A percentile compares a stretch with the other conserved stretches of the same genome.
These are phyloP conservation scores for Charina bottae DNA, from an alignment of 2,113 vertebrate species.

Conservation along the genomic window DNA sequence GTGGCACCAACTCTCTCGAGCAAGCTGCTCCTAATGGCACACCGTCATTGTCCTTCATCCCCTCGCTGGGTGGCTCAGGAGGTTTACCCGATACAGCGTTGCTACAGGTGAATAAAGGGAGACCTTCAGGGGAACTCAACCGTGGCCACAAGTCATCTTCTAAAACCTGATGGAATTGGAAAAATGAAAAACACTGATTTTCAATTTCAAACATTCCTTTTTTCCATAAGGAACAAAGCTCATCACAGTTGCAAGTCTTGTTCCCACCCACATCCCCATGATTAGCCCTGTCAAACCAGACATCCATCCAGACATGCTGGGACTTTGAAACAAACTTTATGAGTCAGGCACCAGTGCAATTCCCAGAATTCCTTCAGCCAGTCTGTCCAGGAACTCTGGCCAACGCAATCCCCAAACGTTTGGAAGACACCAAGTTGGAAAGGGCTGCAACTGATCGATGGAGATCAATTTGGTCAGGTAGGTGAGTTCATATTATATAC, in stretches of 20 bases:
- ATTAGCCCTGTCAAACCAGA: too few relatives aligned
- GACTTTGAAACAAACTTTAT: background rate
- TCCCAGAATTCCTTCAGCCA: background rate
- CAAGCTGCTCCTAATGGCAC: constrained; percentile 36
- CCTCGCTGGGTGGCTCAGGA: constrained; percentile 67
- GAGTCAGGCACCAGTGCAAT: background rate
- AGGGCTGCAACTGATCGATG: background rate
- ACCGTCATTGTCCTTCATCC: constrained; percentile 61
- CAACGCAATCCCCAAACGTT: background rate
- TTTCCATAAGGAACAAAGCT: background rate
- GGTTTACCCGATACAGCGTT: constrained; percentile 68
- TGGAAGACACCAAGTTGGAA: background rate
- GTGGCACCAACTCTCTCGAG: constrained; percentile 53
- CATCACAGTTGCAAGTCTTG: background rate
- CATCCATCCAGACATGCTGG: background rate
- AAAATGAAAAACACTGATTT: background rate
- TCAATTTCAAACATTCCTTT: background rate
- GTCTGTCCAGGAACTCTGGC: background rate
- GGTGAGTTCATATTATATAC: too few relatives aligned
- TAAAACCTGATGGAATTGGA: constrained; percentile 61
- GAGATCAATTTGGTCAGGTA: too few relatives aligned
- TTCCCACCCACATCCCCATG: background rate
- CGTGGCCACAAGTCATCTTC: constrained; percentile 79
- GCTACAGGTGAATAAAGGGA: constrained; percentile 74
- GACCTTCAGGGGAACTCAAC: constrained; percentile 69